A percentile compares a stretch with the other conserved stretches of the same genome.
These are phyloP conservation scores for Drosophila longiperda DNA, from an alignment of 2,888 invertebrate genomes.

Conservation along the genomic window DNA sequence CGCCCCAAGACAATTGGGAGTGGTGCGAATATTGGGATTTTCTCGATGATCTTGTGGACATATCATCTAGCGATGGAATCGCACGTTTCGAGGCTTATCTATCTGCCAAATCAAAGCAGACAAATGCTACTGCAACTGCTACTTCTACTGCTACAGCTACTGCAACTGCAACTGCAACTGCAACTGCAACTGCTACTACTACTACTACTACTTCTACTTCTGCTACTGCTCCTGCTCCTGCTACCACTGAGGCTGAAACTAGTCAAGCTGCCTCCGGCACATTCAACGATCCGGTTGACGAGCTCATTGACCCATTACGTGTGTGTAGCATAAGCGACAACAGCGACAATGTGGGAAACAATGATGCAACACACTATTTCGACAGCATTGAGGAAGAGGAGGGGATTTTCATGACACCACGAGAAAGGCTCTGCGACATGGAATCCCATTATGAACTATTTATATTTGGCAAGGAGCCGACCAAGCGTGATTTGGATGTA, in stretches of 20 bases:
- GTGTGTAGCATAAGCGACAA: slow-evolving; percentile 29
- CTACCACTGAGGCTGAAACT: background rate
- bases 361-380: slow-evolving; percentile 69
- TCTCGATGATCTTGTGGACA: slow-evolving; percentile 91
- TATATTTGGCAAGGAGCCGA: slow-evolving; percentile 90
- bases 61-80: slow-evolving; percentile 91
- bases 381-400: slow-evolving; percentile 80
- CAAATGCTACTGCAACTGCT: background rate
- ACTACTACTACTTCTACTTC: too few species aligned
- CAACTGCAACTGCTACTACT: too few species aligned
- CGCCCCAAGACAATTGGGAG: slow-evolving; percentile 89
- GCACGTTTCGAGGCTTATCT: slow-evolving; percentile 91
- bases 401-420: slow-evolving; percentile 88
- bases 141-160: too few species aligned
- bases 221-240: background rate
- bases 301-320: background rate
- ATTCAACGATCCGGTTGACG: slow-evolving; percentile 4
- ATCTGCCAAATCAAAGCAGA: slow-evolving; percentile 45
- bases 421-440: slow-evolving; percentile 80
- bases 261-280: background rate
- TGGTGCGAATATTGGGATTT: slow-evolving; percentile 99
- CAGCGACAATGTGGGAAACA: slow-evolving; percentile 38
- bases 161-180: too few species aligned
- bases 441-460: slow-evolving; percentile 85
- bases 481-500: slow-evolving; percentile 92